Base-by-base conservation (phyloP, 2,797 vertebrate genomes). In the Takifugu rubripes region DNA sequence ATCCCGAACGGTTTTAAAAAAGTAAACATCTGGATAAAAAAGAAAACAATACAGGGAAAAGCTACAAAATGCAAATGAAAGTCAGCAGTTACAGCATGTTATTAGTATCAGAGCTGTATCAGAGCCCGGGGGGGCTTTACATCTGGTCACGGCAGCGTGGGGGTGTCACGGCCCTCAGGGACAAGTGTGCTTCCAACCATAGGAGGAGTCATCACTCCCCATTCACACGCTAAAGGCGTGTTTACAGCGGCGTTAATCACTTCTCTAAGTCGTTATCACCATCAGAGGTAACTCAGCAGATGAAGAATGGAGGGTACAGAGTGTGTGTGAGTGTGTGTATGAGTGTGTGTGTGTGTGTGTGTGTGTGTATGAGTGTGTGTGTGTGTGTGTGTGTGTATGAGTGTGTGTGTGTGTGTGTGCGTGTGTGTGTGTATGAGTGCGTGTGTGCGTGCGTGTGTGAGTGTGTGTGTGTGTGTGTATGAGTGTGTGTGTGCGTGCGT, bases 151-250 rank as follows among this genome's bases (percentile, higher is more conserved):
- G 21, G 21, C 1, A 1, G 21, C 21, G 21, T 21, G 21, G 21
- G 21, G 21, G 62, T 74, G 68, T 44, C 68, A 74, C 59, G 65
- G 66, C 66, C 59, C 65, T 75, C 64, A 64, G 72, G 72, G 73
- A 71, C 57, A 68, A 74, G 77, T 78, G 81, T 63, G 65, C 61
- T 87, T 97, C 95, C 96, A 96, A 91, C 95, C 96, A 99, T 96
- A 97, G 97, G 97, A 98, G 97, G 96, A 96, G 95, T 91, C 88
- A 93, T 90, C 92, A 90, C 92, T 93, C 90, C n/a, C 73, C 84
- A 91, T 87, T 92, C 57, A 24, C 66, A 59, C 59, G 77, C 80
- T 64, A 79, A 75, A 77, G 69, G 77, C 56, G 70, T 59, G 16
- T 65, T 66, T 47, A 63, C 74, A 49, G 71, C 61, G 58, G 52